Percentiles rank a stretch among this genome's conserved stretches.
Evolutionary conservation across 2,113 vertebrate genomes (phyloP).

Genomic region (Oreotrochilus melanogaster): DNA sequence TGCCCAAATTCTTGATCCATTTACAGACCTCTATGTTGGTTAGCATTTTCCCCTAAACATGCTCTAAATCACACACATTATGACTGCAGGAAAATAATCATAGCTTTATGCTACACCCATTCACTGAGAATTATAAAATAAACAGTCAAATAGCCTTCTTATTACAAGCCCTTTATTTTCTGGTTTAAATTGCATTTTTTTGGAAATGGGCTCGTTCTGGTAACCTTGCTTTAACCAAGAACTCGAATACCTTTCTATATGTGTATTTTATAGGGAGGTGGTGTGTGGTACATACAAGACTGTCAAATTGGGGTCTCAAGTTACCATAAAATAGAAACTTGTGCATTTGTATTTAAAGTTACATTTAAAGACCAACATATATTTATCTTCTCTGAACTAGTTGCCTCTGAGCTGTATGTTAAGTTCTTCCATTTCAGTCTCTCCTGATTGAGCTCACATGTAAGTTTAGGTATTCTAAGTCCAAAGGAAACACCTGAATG

Average conservation of each 20-base stretch:
- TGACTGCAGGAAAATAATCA: constrained; percentile 33
- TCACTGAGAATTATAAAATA: constrained; percentile 44
- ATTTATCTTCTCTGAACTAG: neutral
- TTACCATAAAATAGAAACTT: constrained; percentile 14
- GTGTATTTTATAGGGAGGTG: neutral
- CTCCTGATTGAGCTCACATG: neutral
- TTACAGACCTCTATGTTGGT: neutral
- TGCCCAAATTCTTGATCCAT: neutral
- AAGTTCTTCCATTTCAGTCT: neutral
- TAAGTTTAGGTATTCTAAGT: neutral
- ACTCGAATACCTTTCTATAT: neutral
- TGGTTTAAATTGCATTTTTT: neutral
- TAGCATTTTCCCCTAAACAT: neutral
- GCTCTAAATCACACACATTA: neutral
- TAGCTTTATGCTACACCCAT: constrained; percentile 28
- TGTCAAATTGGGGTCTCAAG: constrained; percentile 3
- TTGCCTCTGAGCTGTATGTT: neutral
- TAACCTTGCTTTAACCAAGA: neutral
- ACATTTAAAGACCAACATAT: neutral
- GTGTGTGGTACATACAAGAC: neutral
- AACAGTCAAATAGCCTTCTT: constrained; percentile 1
- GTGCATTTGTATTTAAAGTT: neutral
- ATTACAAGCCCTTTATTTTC: neutral
- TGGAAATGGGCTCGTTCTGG: neutral
- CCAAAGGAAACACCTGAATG: neutral